Conservation (phyloP, 2,888 invertebrate genomes). For the Blastobasis lacticolella region DNA sequence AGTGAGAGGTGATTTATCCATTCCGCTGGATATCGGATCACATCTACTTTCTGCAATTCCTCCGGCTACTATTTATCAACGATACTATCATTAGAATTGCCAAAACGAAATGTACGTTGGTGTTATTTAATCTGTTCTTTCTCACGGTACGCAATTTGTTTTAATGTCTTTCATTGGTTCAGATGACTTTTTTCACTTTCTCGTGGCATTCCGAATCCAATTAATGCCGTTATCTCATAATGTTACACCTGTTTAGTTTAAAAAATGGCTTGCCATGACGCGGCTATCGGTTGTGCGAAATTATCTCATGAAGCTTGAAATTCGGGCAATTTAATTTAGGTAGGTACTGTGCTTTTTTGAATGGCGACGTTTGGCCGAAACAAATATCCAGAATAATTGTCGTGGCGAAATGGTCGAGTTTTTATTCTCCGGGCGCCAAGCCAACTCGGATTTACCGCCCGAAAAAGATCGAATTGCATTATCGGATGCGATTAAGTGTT, state of each 20-base stretch:
- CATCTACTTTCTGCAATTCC: constrained; percentile 36
- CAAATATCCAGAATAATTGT: constrained; percentile 6
- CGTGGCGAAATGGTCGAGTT: constrained; percentile 5
- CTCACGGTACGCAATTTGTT: constrained; percentile 27
- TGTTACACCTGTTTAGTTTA: background rate
- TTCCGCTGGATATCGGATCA: constrained; percentile 29
- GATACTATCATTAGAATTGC: constrained; percentile 40
- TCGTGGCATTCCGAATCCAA: background rate
- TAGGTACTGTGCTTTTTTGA: background rate
- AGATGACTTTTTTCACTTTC: constrained; percentile 3
- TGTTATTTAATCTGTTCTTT: constrained; percentile 27
- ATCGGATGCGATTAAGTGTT: constrained; percentile 27
- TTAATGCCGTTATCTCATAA: background rate
- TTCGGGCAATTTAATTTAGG: background rate
- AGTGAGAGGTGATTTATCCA: constrained; percentile 41
- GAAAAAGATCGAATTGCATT: constrained; percentile 17
- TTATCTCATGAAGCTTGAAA: background rate
- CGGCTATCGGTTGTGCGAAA: background rate
- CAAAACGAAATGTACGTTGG: constrained; percentile 50
- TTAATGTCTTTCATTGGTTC: constrained; percentile 41
- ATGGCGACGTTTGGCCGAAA: constrained; percentile 1
- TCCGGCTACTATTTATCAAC: constrained; percentile 35
- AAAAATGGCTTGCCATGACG: background rate
- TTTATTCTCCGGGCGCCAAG: constrained; percentile 8
- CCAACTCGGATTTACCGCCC: constrained; percentile 1